These are phyloP conservation scores for Lagorchestes hirsutus DNA, from an alignment of 2,797 vertebrate genomes.

Conservation along the genomic window DNA sequence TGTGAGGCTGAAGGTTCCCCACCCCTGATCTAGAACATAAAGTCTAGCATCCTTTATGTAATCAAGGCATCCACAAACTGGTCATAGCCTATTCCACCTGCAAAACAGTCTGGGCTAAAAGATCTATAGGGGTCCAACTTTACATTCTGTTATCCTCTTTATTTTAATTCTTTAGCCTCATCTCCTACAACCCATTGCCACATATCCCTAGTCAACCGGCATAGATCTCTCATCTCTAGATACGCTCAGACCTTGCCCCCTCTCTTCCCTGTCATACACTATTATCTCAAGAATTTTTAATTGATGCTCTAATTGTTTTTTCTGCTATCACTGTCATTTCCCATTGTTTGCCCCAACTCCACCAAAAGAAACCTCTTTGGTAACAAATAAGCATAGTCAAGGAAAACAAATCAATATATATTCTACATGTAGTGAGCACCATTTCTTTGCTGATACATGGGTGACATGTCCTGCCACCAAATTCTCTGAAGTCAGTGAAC, in stretches of 20 bases:
- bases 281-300: neutral
- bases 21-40: neutral
- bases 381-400: neutral
- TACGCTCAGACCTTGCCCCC: neutral
- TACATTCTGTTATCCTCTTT: neutral
- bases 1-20: too few species aligned
- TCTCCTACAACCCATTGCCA: neutral
- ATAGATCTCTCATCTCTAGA: neutral
- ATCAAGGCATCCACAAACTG: neutral
- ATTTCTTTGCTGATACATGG: neutral
- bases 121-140: neutral
- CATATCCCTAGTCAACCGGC: neutral
- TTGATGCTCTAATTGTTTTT: neutral
- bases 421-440: neutral
- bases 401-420: neutral
- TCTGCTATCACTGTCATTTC: neutral
- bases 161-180: neutral
- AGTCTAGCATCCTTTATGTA: neutral
- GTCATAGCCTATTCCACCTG: neutral
- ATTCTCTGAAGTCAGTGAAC: neutral
- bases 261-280: neutral
- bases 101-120: neutral
- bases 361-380: neutral
- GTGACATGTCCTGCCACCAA: neutral
- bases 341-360: neutral